Percentiles rank a stretch among this genome's conserved stretches.
Evolutionary conservation across 2,888 invertebrate genomes (phyloP).

Genomic region (Synergus laeviventris): DNA sequence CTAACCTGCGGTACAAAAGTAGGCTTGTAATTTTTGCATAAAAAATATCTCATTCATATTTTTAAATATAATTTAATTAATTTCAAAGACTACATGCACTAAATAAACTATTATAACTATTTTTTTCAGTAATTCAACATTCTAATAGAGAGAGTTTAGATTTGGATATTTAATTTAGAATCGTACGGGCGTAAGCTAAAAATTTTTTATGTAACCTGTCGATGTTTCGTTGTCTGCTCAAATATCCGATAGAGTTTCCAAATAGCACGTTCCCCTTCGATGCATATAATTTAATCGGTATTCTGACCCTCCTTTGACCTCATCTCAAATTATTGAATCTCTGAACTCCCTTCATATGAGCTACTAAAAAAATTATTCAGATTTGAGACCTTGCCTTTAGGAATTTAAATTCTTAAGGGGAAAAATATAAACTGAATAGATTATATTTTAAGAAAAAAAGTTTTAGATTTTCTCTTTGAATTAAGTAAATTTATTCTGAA

Average conservation of each 20-base stretch:
- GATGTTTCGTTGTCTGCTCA: constrained; percentile 12
- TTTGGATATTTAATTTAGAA: not conserved
- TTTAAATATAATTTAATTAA: not conserved
- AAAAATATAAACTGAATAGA: not conserved
- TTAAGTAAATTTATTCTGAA: not conserved
- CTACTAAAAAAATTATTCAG: constrained; percentile 38
- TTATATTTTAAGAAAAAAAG: not conserved
- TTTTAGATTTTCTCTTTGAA: not conserved
- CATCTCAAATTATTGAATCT: constrained; percentile 62
- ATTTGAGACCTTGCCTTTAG: constrained; percentile 9
- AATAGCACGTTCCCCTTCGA: constrained; percentile 51
- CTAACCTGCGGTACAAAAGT: not conserved
- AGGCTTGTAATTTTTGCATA: not conserved
- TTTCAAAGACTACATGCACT: too few relatives aligned
- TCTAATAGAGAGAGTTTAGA: not conserved
- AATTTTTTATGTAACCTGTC: not conserved
- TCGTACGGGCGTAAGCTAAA: not conserved
- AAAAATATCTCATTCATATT: not conserved
- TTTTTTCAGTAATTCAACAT: not conserved
- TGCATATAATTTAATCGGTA: constrained; percentile 59
- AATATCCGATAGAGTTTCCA: constrained; percentile 37
- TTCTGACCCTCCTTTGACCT: constrained; percentile 58
- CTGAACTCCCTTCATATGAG: constrained; percentile 43
- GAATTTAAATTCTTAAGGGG: not conserved
- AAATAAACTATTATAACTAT: too few relatives aligned